Conservation (phyloP, 2,888 invertebrate species). For the Lithodes maja region DNA sequence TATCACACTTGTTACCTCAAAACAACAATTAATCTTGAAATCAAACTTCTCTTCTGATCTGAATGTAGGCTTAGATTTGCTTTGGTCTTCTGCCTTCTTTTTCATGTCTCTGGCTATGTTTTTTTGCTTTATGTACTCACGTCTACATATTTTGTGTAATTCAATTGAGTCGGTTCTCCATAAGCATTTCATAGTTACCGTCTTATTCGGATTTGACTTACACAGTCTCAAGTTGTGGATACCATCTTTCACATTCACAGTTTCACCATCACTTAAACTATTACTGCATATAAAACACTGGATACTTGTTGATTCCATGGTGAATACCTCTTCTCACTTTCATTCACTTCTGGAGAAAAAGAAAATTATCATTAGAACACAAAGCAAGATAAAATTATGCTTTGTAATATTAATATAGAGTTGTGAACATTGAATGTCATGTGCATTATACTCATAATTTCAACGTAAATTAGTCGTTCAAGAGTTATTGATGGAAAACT, state of each 20-base stretch:
- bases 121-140: conserved; percentile 20
- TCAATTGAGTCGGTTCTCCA: neutral
- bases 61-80: neutral
- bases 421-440: too few relatives aligned
- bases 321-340: conserved; percentile 17
- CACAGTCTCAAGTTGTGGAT: conserved; percentile 37
- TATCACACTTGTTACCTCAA: conserved; percentile 21
- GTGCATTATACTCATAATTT: too few relatives aligned
- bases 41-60: conserved; percentile 24
- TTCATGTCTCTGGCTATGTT: conserved; percentile 4
- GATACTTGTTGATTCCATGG: conserved; percentile 14
- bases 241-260: conserved; percentile 22
- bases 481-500: too few relatives aligned
- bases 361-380: too few relatives aligned
- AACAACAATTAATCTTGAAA: conserved; percentile 6
- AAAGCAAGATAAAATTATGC: too few relatives aligned
- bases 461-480: too few relatives aligned
- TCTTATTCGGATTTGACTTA: conserved; percentile 37
- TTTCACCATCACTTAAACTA: conserved; percentile 9
- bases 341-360: conserved; percentile 22
- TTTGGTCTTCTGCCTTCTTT: neutral
- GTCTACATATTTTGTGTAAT: conserved; percentile 19
- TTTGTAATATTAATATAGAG: too few relatives aligned
- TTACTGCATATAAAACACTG: neutral
- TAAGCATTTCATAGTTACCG: conserved; percentile 22